Base-by-base conservation (phyloP, 2,888 invertebrate species). In the Tachystola acroxantha region DNA sequence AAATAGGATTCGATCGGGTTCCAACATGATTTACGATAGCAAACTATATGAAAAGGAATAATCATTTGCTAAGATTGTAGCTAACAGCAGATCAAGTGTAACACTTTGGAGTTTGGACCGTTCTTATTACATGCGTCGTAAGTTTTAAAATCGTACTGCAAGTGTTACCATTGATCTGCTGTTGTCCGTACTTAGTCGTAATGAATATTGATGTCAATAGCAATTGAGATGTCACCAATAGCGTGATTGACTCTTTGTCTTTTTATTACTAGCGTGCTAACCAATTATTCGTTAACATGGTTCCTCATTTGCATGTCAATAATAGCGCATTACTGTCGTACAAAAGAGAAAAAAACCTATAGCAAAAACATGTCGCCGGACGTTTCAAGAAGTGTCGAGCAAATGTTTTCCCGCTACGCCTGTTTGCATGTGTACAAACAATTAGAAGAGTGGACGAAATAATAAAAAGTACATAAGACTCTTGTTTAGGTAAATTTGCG, bases 351-450 rank as follows among this genome's bases (percentile, higher is more conserved):
- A 10, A 11, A 29, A 29, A 13, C n/a, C n/a, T n/a, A n/a, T n/a
- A n/a, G n/a, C n/a, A 10, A 34, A 26, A 34, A 29, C 14, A 14
- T 19, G 5, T 2, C 14, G 10, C 14, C 38, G 32, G 7, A 25
- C 37, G 36, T 28, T 37, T 37, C 34, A 34, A 44, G 19, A 46
- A 61, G 56, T 54, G 56, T 33, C 42, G 30, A 30, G 44, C 48
- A 59, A 64, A 62, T 55, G 48, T 57, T 52, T 43, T 32, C 42
- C 34, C 24, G 43, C 32, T 25, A n/a, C 16, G 31, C 3, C n/a
- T 74, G 67, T 78, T 75, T 62, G 63, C 57, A 48, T 65, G 64
- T 62, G 37, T 54, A 65, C 57, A 65, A 67, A 72, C 70, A 73
- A 73, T 68, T 60, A 60, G 43, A 37, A 39, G 25, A 36, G 41